These are phyloP conservation scores for Antheraea assamensis DNA, from an alignment of 2,888 invertebrate genomes.

Conservation along the genomic window DNA sequence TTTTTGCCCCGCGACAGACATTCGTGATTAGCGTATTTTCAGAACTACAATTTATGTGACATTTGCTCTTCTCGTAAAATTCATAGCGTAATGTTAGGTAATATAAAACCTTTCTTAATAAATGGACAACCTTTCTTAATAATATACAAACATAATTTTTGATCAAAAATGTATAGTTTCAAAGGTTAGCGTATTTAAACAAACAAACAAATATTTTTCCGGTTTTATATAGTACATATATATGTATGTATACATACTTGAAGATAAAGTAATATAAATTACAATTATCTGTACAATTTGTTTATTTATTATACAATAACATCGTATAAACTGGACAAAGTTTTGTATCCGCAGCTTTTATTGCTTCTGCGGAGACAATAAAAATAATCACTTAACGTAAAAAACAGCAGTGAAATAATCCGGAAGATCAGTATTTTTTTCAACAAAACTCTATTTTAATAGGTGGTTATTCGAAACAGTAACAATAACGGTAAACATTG, in stretches of 20 bases:
- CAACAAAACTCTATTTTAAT: conserved; percentile 36
- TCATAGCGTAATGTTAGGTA: too few relatives aligned
- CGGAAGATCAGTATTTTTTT: conserved; percentile 31
- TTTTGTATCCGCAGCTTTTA: conserved; percentile 2
- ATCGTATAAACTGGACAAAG: background rate
- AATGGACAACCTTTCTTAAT: too few relatives aligned
- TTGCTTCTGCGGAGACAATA: conserved; percentile 20
- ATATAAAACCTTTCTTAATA: too few relatives aligned
- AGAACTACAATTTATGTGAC: too few relatives aligned
- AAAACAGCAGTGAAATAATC: conserved; percentile 23
- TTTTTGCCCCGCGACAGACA: too few relatives aligned
- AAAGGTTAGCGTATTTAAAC: too few relatives aligned
- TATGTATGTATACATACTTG: background rate
- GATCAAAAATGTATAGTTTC: too few relatives aligned
- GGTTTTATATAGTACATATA: too few relatives aligned
- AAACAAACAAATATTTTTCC: background rate
- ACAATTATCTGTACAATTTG: background rate
- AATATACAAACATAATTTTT: too few relatives aligned
- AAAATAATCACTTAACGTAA: conserved; percentile 25
- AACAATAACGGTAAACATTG: conserved; percentile 45
- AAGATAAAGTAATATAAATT: background rate
- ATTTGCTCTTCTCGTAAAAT: too few relatives aligned
- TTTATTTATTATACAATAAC: background rate
- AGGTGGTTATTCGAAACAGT: conserved; percentile 33
- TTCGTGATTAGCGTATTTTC: too few relatives aligned